Evolutionary conservation across 2,888 invertebrate genomes (phyloP).

Genomic region (Priocnemis perturbator): DNA sequence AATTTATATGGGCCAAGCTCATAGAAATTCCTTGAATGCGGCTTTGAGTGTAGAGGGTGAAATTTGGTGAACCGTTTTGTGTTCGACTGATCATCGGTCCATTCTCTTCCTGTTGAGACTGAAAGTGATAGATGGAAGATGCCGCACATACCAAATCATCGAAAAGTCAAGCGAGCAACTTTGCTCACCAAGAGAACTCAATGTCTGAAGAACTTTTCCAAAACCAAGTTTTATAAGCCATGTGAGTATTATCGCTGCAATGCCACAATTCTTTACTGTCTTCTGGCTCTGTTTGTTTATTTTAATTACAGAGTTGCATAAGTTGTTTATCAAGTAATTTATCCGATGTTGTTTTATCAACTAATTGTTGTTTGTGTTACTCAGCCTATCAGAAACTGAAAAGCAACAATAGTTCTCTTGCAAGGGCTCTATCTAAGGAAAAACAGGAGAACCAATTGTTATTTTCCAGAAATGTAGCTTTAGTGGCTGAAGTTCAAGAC

Average conservation of each 20-base stretch:
- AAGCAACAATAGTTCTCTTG: conserved; percentile 64
- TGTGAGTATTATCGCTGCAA: conserved; percentile 50
- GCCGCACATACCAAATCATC: conserved; percentile 60
- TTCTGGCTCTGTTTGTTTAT: no score
- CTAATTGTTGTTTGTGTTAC: conserved; percentile 22
- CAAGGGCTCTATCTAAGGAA: conserved; percentile 65
- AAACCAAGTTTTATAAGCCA: conserved; percentile 53
- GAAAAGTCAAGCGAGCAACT: conserved; percentile 58
- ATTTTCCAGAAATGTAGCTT: conserved; percentile 61
- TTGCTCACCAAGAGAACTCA: conserved; percentile 57
- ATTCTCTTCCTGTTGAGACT: no score
- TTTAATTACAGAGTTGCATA: no score
- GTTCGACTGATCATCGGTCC: no score
- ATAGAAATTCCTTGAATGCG: no score
- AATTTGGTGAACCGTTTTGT: no score
- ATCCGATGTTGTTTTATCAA: conserved; percentile 14
- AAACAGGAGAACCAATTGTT: conserved; percentile 64
- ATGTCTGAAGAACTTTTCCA: conserved; percentile 44
- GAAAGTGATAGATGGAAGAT: conserved; percentile 46
- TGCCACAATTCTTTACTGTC: no score
- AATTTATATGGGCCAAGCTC: no score
- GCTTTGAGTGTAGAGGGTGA: no score
- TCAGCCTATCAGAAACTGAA: conserved; percentile 66
- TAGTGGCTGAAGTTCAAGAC: conserved; percentile 62
- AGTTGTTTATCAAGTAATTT: neutral